A percentile compares a stretch with the other conserved stretches of the same genome.
Conservation (phyloP, 2,797 vertebrate genomes). For the Protonibea diacanthus region DNA sequence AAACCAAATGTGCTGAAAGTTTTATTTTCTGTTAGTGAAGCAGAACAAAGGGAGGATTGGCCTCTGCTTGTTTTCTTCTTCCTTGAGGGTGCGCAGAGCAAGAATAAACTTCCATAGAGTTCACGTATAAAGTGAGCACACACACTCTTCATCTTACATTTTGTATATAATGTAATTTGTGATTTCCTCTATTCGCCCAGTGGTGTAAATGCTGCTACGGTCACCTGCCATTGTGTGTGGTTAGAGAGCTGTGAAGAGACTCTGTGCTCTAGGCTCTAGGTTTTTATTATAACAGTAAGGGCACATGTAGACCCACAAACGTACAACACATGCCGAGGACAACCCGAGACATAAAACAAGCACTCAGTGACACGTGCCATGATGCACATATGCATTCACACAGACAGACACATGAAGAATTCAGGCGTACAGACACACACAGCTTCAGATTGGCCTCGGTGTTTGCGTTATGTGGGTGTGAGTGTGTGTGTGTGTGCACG, state of each 20-base stretch:
- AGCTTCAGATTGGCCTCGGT: slow-evolving; percentile 30
- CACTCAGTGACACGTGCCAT: slow-evolving; percentile 3
- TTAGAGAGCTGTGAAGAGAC: slow-evolving; percentile 61
- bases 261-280: slow-evolving; percentile 41
- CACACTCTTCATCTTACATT: slow-evolving; percentile 10
- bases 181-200: neutral
- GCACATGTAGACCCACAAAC: slow-evolving; percentile 21
- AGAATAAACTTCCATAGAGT: neutral
- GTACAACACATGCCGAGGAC: slow-evolving; percentile 4
- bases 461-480: slow-evolving; percentile 17
- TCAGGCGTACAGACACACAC: slow-evolving; percentile 25
- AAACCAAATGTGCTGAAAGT: too few relatives aligned
- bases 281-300: slow-evolving; percentile 33
- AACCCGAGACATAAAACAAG: neutral
- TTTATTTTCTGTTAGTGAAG: too few relatives aligned
- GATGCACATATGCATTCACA: slow-evolving; percentile 15
- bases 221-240: slow-evolving; percentile 63
- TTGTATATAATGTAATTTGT: neutral
- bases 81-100: neutral
- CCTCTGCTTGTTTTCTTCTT: neutral
- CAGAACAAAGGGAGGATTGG: neutral
- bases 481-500: neutral
- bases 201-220: slow-evolving; percentile 32
- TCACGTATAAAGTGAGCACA: neutral
- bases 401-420: slow-evolving; percentile 22